phyloP scores from a whole-genome alignment of 2,888 invertebrate genomes.

The Rotaria macrura region DNA sequence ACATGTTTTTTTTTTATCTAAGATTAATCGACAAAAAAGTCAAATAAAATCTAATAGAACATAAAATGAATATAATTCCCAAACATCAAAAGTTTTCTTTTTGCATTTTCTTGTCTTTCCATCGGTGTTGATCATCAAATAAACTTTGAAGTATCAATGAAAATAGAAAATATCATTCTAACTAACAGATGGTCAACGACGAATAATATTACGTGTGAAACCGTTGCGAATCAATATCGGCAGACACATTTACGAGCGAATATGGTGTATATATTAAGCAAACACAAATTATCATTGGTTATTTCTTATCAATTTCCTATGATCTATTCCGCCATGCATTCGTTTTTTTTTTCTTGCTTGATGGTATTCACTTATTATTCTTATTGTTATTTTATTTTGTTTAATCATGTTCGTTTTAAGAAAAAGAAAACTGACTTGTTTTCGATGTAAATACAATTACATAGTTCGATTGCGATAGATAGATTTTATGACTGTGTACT shows the following conservation, averaged over 20 bases:
- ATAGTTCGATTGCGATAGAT: neutral
- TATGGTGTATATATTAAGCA: neutral
- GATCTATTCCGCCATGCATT: neutral
- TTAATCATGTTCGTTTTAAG: neutral
- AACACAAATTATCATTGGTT: neutral
- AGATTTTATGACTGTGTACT: neutral
- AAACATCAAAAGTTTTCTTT: neutral
- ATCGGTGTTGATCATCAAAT: neutral
- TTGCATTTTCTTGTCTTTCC: neutral
- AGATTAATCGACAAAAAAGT: neutral
- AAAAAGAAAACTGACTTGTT: neutral
- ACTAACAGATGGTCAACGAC: neutral
- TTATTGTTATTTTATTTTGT: neutral
- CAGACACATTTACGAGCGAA: neutral
- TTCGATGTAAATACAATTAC: neutral
- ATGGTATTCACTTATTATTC: neutral
- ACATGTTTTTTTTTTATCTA: too few species aligned
- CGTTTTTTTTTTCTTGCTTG: neutral
- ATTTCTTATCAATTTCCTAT: neutral
- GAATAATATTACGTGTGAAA: neutral
- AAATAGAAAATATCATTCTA: neutral
- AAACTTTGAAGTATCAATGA: neutral
- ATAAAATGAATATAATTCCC: neutral
- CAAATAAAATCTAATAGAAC: neutral
- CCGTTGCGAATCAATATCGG: neutral